Evolutionary conservation across 2,888 invertebrate genomes (phyloP).

Genomic region (Acanthosepion esculentum): DNA sequence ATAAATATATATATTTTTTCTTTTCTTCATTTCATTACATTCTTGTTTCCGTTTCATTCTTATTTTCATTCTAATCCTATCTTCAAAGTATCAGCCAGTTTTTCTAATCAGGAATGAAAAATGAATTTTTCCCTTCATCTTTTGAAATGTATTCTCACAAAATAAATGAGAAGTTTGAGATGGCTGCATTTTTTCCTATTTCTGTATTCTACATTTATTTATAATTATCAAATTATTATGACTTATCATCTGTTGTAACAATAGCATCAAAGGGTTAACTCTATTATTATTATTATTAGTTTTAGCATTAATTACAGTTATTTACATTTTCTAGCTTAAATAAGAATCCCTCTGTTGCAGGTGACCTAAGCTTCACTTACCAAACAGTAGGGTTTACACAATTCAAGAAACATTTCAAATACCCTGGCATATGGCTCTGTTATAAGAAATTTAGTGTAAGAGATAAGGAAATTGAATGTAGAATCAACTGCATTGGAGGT

Average conservation of each 20-base stretch:
- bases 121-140: not conserved
- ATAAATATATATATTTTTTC: not conserved
- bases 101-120: not conserved
- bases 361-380: too few relatives aligned
- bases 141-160: not conserved
- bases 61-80: not conserved
- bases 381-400: too few relatives aligned
- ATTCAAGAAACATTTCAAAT: too few relatives aligned
- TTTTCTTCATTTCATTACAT: not conserved
- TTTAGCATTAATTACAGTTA: not conserved
- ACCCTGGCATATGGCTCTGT: too few relatives aligned
- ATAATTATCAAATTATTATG: not conserved
- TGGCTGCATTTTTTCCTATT: not conserved
- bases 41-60: constrained; percentile 33
- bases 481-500: too few relatives aligned
- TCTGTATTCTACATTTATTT: not conserved
- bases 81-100: not conserved
- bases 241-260: not conserved
- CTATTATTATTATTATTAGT: not conserved
- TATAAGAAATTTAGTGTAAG: too few relatives aligned
- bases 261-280: not conserved
- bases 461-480: too few relatives aligned
- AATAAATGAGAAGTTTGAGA: not conserved
- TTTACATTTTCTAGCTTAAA: too few relatives aligned
- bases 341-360: too few relatives aligned